Base-by-base conservation (phyloP, 2,888 invertebrate genomes). In the Chymomyza caudatula region DNA sequence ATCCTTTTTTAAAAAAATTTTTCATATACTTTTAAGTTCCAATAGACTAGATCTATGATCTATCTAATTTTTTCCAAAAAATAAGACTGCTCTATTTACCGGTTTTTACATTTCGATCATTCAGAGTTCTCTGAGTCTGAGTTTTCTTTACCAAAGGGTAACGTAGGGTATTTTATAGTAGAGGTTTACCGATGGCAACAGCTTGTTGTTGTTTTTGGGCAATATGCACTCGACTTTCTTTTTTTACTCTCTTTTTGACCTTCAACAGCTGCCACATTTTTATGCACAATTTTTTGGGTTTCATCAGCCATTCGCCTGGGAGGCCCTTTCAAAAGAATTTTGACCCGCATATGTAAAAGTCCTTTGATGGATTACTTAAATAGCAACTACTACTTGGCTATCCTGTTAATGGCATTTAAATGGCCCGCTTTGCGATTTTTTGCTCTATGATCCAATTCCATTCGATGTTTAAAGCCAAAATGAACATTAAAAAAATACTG, bases 231-330 rank as follows among this genome's bases (percentile, higher is more conserved):
- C 19, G 19, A 37, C 49, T 57, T 44, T 55, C 53, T 42, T 17
- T n/a, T 25, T 54, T 54, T 15, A 29, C 51, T 37, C 37, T 51
- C 43, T 49, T 54, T 69, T 74, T 84, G 85, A 82, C 86, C 81
- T 82, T 82, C 77, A 80, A 56, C 80, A 74, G 71, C 73, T 71
- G 71, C 73, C 61, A 71, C 76, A 74, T 66, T 74, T 77, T 68
- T 64, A 65, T 65, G 74, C 64, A 69, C 59, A 73, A 77, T 74
- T 71, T 71, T 73, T 70, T 66, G 58, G 53, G 59, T 67, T 66
- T 61, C 49, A 51, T 53, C 22, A 44, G 15, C 43, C 11, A 13
- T 6, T 37, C 17, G 43, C 37, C 37, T n/a, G 47, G 13, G 47
- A 13, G 3, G 15, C 8, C 47, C 53, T 60, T 65, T 58, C 63